A percentile compares a stretch with the other conserved stretches of the same genome.
phyloP scores from a whole-genome alignment of 2,797 vertebrate genomes.

The Arrhamphus sclerolepis region DNA sequence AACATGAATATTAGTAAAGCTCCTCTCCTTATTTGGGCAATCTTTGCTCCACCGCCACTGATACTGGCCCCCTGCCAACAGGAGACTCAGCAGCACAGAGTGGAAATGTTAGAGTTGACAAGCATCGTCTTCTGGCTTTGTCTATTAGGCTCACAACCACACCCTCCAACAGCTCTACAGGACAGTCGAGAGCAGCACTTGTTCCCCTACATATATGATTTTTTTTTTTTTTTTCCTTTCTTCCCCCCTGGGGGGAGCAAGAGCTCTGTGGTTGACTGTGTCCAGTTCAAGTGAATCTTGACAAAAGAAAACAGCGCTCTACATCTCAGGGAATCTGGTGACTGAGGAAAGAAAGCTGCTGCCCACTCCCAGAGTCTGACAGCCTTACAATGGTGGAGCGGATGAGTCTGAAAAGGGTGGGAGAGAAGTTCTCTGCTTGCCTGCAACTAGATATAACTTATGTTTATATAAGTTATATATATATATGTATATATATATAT shows the following conservation, averaged over 20 bases:
- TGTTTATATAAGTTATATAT: slow-evolving; percentile 81
- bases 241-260: background rate
- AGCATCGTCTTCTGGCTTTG: slow-evolving; percentile 17
- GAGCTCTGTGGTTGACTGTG: slow-evolving; percentile 44
- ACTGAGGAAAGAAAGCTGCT: slow-evolving; percentile 87
- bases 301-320: slow-evolving; percentile 85
- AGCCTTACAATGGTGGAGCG: slow-evolving; percentile 75
- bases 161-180: slow-evolving; percentile 43
- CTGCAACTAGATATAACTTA: slow-evolving; percentile 81
- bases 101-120: slow-evolving; percentile 17
- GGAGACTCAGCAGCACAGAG: slow-evolving; percentile 51
- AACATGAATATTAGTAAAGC: slow-evolving; percentile 62
- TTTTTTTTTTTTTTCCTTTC: background rate
- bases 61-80: slow-evolving; percentile 51
- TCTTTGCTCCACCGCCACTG: slow-evolving; percentile 63
- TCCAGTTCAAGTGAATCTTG: slow-evolving; percentile 75
- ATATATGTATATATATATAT: slow-evolving; percentile 78
- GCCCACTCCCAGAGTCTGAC: slow-evolving; percentile 76
- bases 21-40: slow-evolving; percentile 67
- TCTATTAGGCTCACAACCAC: slow-evolving; percentile 55
- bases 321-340: slow-evolving; percentile 98
- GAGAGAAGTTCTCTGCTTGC: slow-evolving; percentile 72
- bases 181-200: slow-evolving; percentile 33
- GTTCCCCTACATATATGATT: slow-evolving; percentile 31
- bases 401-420: slow-evolving; percentile 64